phyloP scores from a whole-genome alignment of 2,888 invertebrate genomes.

The Helicoverpa assulta region DNA sequence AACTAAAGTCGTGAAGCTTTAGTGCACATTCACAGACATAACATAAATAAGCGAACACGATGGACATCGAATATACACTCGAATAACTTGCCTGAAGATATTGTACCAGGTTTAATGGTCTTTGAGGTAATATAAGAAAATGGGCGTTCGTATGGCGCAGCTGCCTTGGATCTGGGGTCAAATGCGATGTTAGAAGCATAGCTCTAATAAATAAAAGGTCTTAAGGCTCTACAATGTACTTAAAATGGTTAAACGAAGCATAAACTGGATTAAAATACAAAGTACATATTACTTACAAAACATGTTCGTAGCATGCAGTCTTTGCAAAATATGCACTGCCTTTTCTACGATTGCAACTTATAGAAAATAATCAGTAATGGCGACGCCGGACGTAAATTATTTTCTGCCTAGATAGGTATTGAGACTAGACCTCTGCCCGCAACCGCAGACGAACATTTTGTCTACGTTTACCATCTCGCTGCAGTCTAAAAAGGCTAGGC shows the following conservation, averaged over 20 bases:
- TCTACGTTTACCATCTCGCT: conserved; percentile 24
- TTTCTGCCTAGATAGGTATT: conserved; percentile 43
- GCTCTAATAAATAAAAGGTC: conserved; percentile 26
- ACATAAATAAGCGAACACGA: conserved; percentile 49
- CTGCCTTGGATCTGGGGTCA: conserved; percentile 23
- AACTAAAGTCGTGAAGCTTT: conserved; percentile 49
- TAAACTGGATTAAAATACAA: background rate
- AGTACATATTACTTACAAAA: background rate
- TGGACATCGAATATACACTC: conserved; percentile 33
- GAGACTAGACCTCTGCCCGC: conserved; percentile 15
- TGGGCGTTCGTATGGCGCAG: conserved; percentile 22
- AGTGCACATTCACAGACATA: conserved; percentile 35
- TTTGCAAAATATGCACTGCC: conserved; percentile 1
- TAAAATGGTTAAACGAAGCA: conserved; percentile 4
- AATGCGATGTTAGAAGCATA: conserved; percentile 28
- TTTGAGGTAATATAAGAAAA: conserved; percentile 36
- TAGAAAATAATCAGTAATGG: conserved; percentile 33
- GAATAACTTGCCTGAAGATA: conserved; percentile 30
- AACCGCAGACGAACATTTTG: conserved; percentile 45
- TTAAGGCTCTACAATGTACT: background rate
- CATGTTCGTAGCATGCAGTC: background rate
- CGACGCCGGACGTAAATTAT: conserved; percentile 32
- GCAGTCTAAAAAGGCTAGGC: conserved; percentile 12
- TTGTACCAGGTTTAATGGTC: conserved; percentile 31
- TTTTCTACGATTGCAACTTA: conserved; percentile 31